These are phyloP conservation scores for Hemithea aestivaria DNA, from an alignment of 2,888 invertebrate genomes.

Conservation along the genomic window DNA sequence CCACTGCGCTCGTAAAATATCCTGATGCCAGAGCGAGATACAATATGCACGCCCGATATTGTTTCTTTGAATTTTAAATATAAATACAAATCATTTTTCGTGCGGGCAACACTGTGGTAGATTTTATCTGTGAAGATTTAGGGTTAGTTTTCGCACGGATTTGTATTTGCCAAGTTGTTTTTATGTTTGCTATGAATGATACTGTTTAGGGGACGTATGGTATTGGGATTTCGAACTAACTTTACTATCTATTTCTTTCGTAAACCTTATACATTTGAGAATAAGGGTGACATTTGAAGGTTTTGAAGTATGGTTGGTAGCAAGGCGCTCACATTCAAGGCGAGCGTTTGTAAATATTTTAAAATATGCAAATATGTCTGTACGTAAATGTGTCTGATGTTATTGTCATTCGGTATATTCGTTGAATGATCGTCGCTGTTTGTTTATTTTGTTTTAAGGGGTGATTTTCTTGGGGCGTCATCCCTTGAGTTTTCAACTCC, in stretches of 20 bases:
- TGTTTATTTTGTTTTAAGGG: conserved; percentile 16
- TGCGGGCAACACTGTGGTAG: conserved; percentile 30
- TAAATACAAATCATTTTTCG: conserved; percentile 27
- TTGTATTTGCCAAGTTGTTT: conserved; percentile 20
- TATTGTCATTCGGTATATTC: conserved; percentile 41
- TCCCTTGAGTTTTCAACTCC: too few relatives aligned
- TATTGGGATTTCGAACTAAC: conserved; percentile 44
- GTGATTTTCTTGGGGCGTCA: conserved; percentile 7
- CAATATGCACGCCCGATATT: conserved; percentile 70
- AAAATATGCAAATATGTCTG: conserved; percentile 47
- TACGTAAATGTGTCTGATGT: conserved; percentile 41
- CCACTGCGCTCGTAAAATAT: conserved; percentile 67
- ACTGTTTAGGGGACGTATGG: conserved; percentile 44
- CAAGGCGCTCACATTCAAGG: conserved; percentile 34
- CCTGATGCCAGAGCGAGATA: conserved; percentile 53
- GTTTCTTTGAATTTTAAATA: conserved; percentile 75
- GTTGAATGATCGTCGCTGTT: conserved; percentile 35
- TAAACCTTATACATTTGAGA: conserved; percentile 16
- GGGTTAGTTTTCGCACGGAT: conserved; percentile 37
- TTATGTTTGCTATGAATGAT: conserved; percentile 37
- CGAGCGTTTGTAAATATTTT: conserved; percentile 46
- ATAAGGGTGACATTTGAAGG: conserved; percentile 22
- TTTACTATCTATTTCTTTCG: conserved; percentile 18
- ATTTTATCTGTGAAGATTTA: conserved; percentile 34
- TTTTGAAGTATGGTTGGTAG: conserved; percentile 15